Conservation (phyloP, 2,888 invertebrate genomes). For the Diploptera punctata region DNA sequence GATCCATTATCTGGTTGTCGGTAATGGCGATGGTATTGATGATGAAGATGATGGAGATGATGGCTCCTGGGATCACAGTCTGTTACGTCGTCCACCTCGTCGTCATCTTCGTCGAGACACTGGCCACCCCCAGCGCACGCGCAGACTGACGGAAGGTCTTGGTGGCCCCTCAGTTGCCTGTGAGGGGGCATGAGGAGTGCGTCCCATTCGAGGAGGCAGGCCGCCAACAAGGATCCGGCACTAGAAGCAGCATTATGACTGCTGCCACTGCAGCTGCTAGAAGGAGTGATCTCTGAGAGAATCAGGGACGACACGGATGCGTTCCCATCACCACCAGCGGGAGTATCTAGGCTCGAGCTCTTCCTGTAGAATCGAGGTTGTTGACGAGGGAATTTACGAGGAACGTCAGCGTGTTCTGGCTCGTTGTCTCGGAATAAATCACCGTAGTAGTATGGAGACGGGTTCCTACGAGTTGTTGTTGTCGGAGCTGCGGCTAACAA, state of each 20-base stretch:
- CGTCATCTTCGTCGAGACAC: slow-evolving; percentile 56
- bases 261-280: slow-evolving; percentile 24
- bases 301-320: slow-evolving; percentile 18
- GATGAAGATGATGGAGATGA: slow-evolving; percentile 24
- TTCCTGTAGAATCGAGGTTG: slow-evolving; percentile 62
- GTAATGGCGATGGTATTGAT: slow-evolving; percentile 14
- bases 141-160: slow-evolving; percentile 50
- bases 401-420: background rate
- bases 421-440: slow-evolving; percentile 67
- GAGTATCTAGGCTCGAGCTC: slow-evolving; percentile 75
- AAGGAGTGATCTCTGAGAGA: slow-evolving; percentile 17
- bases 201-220: slow-evolving; percentile 49
- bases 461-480: slow-evolving; percentile 53
- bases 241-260: slow-evolving; percentile 12
- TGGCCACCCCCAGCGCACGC: slow-evolving; percentile 36
- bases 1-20: slow-evolving; percentile 10
- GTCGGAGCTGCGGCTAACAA: background rate
- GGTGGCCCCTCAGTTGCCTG: slow-evolving; percentile 54
- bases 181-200: slow-evolving; percentile 75
- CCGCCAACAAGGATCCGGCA: slow-evolving; percentile 40
- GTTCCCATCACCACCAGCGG: slow-evolving; percentile 69
- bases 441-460: slow-evolving; percentile 85
- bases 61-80: slow-evolving; percentile 29
- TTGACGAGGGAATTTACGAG: background rate
- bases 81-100: slow-evolving; percentile 62